Base-by-base conservation (phyloP, 2,797 vertebrate genomes). In the Lagodon rhomboides region DNA sequence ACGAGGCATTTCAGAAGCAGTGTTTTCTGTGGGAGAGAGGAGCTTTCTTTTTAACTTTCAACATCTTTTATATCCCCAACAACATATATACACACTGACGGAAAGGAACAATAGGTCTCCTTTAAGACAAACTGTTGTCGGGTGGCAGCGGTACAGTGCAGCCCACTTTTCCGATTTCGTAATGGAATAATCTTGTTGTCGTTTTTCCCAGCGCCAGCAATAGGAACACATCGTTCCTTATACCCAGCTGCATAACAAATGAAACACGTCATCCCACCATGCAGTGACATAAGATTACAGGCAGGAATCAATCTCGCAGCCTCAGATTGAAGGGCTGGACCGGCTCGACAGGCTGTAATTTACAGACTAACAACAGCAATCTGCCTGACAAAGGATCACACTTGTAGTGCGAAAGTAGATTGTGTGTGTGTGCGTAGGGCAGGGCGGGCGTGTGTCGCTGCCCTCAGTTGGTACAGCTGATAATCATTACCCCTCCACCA, bases 391-490 rank as follows among this genome's bases (percentile, higher is more conserved):
- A 83, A 86, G 59, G 49, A 72, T 85, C 56, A 41, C 67, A 50
- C 70, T 70, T 55, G 54, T 17, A 65, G 72, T 53, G 63, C 74
- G 66, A 79, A 82, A 83, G 70, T n/a, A 30, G 41, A 69, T 61
- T 61, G 76, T 79, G 79, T 65, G n/a, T 75, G 68, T 77, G 73
- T 68, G 55, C 34, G 22, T 20, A 50, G 46, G 5, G 34, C 49
- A 55, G 44, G 60, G 79, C 50, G 65, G 82, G 77, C 64, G 62
- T 87, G 86, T 77, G 89, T 84, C 85, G 78, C 83, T 82, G 76
- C 80, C 77, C 68, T 74, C 54, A 55, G 75, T 82, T 84, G 82
- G 65, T 85, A 53, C 92, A 93, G 89, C 89, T 94, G 90, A 91
- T 88, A 91, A 87, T 86, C 80, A 91, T 94, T 93, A 93, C 83